Evolutionary conservation across 1,140 invertebrate genomes (phyloP).

Genomic region (Dysdera silvatica): DNA sequence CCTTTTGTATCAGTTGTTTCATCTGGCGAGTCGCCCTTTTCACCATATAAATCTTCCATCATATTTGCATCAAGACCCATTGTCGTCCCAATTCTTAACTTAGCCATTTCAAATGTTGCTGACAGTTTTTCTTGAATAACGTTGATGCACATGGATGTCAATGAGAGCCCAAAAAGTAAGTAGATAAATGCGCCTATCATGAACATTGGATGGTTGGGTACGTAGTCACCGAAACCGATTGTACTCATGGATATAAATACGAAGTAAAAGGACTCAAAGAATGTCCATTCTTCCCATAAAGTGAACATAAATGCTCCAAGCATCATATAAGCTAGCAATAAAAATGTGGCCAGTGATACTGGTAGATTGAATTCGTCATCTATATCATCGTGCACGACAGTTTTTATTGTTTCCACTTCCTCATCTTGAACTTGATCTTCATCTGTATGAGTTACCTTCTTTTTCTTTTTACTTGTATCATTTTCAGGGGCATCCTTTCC

Average conservation of each 20-base stretch:
- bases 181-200: constrained; percentile 91
- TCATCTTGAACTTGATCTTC: background rate
- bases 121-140: constrained; percentile 78
- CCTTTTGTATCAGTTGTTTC: constrained; percentile 13
- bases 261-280: constrained; percentile 86
- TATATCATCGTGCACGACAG: constrained; percentile 41
- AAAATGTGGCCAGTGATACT: constrained; percentile 70
- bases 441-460: background rate
- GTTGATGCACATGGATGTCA: constrained; percentile 96
- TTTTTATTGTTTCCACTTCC: constrained; percentile 9
- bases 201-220: constrained; percentile 76
- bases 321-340: constrained; percentile 75
- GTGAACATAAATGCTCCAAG: constrained; percentile 69
- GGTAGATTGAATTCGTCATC: constrained; percentile 92
- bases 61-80: constrained; percentile 65
- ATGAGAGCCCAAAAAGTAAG: constrained; percentile 81
- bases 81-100: constrained; percentile 73
- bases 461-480: background rate
- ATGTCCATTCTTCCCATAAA: constrained; percentile 70
- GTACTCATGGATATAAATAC: constrained; percentile 91
- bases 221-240: constrained; percentile 85
- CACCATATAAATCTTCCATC: constrained; percentile 20
- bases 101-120: constrained; percentile 73
- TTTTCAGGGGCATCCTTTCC: background rate
- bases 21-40: constrained; percentile 8